Evolutionary conservation across 2,113 vertebrate genomes (phyloP), one percentile per base, ranked within the genome.

Genomic region (Murina feae): DNA sequence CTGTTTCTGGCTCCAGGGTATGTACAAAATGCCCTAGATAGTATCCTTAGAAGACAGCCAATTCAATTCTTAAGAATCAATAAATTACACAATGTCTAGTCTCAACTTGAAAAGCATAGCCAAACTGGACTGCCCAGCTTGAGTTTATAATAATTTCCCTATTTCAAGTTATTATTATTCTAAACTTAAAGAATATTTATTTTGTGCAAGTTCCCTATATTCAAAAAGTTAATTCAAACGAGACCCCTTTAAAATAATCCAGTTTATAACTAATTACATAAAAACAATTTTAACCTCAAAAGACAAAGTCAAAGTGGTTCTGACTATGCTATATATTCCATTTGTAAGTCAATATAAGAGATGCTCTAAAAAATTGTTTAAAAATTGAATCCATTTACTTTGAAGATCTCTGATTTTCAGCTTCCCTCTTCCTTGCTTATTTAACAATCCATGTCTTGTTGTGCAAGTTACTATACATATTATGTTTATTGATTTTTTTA

Each of bases 321-420:
- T 71, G n/a, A 42, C 8, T 42, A 9, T 25, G 25, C 5, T 82
- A 78, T 42, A 53, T 55, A 32, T 82, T 89, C 28, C 30, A 58
- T 60, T 78, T 18, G 0, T 65, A 68, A 92, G 37, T 60, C 25
- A n/a, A n/a, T 58, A 28, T 32, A 44, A 89, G 37, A 72, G 66
- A 60, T 58, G 16, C 72, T 85, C 80, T 75, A 51, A 83, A 83
- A 95, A 86, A 55, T 9, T 72, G 21, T 49, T 80, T 85, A 80
- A 95, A 92, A 84, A 66, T 5, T 16, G 12, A 95, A 86, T 75
- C n/a, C 37, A 90, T 71, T 92, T 49, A 63, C 30, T 39, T 89
- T 47, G 68, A 16, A 79, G 32, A 74, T 23, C 44, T 71, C n/a
- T 51, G 49, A 68, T 79, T 92, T 90, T 30, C 6, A 88, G n/a